Evolutionary conservation across 2,797 vertebrate genomes (phyloP).

Genomic region (Geotria australis): DNA sequence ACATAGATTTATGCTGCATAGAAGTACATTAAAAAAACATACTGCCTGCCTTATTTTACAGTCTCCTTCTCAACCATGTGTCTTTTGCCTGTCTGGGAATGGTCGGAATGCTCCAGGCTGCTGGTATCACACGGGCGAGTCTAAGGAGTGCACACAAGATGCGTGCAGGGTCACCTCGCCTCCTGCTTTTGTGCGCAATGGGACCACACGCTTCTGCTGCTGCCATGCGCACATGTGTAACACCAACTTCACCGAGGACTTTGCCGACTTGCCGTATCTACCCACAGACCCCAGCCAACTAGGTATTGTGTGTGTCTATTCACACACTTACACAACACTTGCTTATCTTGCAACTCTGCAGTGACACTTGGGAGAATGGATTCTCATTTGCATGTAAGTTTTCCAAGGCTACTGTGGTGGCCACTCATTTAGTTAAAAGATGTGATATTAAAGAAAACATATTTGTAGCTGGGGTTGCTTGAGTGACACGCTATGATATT

Average conservation of each 20-base stretch:
- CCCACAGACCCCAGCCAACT: slow-evolving; percentile 20
- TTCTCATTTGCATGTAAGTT: not conserved
- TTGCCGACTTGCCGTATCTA: slow-evolving; percentile 21
- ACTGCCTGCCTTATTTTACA: too few species aligned
- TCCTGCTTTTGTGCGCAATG: slow-evolving; percentile 49
- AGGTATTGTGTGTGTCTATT: not conserved
- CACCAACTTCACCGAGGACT: slow-evolving; percentile 83
- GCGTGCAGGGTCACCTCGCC: slow-evolving; percentile 56
- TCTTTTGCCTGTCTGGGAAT: too few species aligned
- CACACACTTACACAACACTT: too few species aligned
- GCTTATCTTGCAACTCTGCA: not conserved
- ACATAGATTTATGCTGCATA: too few species aligned
- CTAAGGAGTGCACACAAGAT: slow-evolving; percentile 43
- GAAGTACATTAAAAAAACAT: too few species aligned
- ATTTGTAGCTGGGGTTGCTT: too few species aligned
- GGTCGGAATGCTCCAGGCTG: slow-evolving; percentile 15
- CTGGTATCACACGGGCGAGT: slow-evolving; percentile 48
- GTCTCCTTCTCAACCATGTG: too few species aligned
- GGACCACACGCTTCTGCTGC: slow-evolving; percentile 76
- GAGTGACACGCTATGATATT: too few species aligned
- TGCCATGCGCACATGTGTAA: slow-evolving; percentile 83
- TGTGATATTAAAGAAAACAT: too few species aligned
- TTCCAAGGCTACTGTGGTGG: not conserved
- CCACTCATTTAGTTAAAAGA: too few species aligned
- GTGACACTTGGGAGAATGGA: not conserved